Conservation (phyloP, 2,797 vertebrate genomes). For the Microcaecilia unicolor region DNA sequence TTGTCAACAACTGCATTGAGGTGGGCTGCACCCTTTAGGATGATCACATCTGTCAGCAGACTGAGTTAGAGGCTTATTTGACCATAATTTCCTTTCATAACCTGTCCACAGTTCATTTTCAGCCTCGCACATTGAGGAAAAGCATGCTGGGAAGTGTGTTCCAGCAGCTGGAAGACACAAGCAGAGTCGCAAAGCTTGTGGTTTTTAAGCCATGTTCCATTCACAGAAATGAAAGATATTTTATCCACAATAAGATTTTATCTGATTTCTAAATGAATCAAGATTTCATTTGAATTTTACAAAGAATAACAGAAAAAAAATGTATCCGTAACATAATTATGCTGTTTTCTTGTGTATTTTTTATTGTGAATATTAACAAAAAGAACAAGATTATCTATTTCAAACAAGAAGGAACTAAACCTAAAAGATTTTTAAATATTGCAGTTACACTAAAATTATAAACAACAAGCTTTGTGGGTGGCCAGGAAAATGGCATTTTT, state of each 20-base stretch:
- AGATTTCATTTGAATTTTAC: too few species aligned
- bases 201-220: neutral
- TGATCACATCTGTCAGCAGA: slow-evolving; percentile 63
- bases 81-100: slow-evolving; percentile 23
- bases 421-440: too few species aligned
- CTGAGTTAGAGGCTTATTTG: slow-evolving; percentile 50
- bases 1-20: slow-evolving; percentile 62
- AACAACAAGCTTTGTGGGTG: too few species aligned
- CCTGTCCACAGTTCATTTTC: slow-evolving; percentile 30
- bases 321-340: too few species aligned
- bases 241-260: neutral
- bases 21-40: slow-evolving; percentile 39
- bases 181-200: neutral
- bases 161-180: neutral
- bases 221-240: slow-evolving; percentile 1
- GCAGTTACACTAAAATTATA: too few species aligned
- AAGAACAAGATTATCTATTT: too few species aligned
- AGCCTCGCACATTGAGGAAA: slow-evolving; percentile 2
- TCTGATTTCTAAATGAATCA: slow-evolving; percentile 1
- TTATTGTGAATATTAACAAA: too few species aligned
- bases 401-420: too few species aligned
- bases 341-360: too few species aligned
- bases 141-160: neutral
- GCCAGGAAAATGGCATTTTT: too few species aligned
- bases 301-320: too few species aligned